Evolutionary conservation across 1,140 invertebrate genomes (phyloP).

Genomic region (Chironomus tepperi): DNA sequence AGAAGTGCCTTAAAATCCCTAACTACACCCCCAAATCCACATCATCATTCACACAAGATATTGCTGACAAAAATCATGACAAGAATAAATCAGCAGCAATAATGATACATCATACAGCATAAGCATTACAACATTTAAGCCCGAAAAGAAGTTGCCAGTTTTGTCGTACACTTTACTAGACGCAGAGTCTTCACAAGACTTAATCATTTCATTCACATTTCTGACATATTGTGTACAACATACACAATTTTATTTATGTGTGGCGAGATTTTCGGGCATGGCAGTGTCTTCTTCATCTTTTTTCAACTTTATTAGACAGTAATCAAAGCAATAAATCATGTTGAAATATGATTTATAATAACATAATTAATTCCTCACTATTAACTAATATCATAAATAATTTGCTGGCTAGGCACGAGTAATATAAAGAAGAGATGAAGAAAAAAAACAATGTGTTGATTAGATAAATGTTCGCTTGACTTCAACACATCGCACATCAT

Average conservation of each 20-base stretch:
- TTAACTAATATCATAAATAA: conserved; percentile 20
- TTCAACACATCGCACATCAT: neutral
- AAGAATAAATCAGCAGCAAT: neutral
- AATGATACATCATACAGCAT: neutral
- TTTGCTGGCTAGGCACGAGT: neutral
- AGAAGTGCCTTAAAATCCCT: too few species aligned
- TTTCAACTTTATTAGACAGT: conserved; percentile 23
- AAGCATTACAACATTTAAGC: neutral
- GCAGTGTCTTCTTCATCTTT: neutral
- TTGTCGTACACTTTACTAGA: neutral
- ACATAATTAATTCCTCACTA: conserved; percentile 21
- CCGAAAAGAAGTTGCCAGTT: neutral
- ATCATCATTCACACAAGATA: too few species aligned
- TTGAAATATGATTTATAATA: conserved; percentile 17
- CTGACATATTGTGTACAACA: too few species aligned
- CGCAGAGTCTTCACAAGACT: neutral
- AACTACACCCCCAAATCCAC: too few species aligned
- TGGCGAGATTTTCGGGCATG: too few species aligned
- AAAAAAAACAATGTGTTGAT: conserved; percentile 20
- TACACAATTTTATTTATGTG: too few species aligned
- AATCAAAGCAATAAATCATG: conserved; percentile 23
- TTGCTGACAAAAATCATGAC: neutral
- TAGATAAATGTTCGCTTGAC: conserved; percentile 11
- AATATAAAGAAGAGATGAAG: neutral
- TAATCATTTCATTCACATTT: neutral